A percentile compares a stretch with the other conserved stretches of the same genome.
Evolutionary conservation across 2,888 invertebrate species (phyloP).

Genomic region (Salpingus planirostris): DNA sequence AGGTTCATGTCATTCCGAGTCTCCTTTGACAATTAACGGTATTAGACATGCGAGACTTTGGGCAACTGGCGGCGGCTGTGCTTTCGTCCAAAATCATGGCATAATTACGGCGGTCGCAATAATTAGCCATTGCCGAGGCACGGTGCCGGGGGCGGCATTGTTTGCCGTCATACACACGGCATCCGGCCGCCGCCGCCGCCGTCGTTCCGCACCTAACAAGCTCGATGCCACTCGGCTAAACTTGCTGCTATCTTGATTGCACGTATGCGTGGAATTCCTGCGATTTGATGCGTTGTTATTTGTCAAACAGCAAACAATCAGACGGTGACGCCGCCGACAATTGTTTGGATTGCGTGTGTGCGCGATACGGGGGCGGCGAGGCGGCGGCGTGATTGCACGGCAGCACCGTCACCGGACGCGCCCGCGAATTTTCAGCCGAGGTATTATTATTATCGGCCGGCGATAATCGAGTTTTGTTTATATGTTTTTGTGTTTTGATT

Average conservation of each 20-base stretch:
- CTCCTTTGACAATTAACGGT: too few species aligned
- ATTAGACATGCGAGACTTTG: too few species aligned
- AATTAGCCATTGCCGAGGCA: conserved; percentile 13
- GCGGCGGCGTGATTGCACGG: conserved; percentile 8
- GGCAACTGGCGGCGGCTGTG: too few species aligned
- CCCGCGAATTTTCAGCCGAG: conserved; percentile 6
- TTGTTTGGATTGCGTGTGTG: conserved; percentile 15
- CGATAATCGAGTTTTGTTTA: conserved; percentile 8
- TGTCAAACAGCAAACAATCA: conserved; percentile 17
- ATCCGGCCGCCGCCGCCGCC: too few species aligned
- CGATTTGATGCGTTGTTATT: conserved; percentile 17
- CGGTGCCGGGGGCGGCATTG: too few species aligned
- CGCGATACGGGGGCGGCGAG: conserved; percentile 5
- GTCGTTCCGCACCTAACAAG: too few species aligned
- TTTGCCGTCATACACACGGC: too few species aligned
- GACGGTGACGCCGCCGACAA: conserved; percentile 14
- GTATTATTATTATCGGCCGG: conserved; percentile 3
- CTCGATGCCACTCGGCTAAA: conserved; percentile 6
- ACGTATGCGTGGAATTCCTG: conserved; percentile 15
- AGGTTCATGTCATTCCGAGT: too few species aligned
- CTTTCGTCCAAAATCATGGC: conserved; percentile 15
- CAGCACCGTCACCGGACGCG: conserved; percentile 6
- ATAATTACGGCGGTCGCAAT: conserved; percentile 15
- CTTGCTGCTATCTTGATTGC: conserved; percentile 12
- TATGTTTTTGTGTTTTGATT: background rate